Evolutionary conservation across 2,888 invertebrate species (phyloP).

Genomic region (Lepidonotus clava): DNA sequence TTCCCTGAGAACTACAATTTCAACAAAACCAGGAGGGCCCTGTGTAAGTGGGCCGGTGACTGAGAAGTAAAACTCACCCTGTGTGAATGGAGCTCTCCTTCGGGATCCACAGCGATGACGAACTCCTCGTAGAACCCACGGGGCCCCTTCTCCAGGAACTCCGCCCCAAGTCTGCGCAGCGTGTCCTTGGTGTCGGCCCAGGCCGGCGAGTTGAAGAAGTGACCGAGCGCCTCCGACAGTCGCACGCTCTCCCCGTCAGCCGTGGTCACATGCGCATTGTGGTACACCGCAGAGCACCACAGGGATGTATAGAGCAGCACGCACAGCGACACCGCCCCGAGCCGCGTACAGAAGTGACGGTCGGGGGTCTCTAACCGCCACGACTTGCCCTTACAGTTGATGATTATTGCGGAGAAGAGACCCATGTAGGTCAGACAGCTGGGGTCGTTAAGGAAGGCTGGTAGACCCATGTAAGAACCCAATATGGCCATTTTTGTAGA

Average conservation of each 20-base stretch:
- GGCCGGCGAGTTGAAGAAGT: conserved; percentile 88
- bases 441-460: conserved; percentile 82
- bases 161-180: conserved; percentile 86
- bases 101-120: conserved; percentile 91
- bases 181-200: conserved; percentile 87
- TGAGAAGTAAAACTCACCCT: conserved; percentile 73
- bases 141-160: conserved; percentile 89
- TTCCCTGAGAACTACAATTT: too few species aligned
- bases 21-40: too few species aligned
- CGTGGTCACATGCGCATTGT: conserved; percentile 84
- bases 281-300: conserved; percentile 87
- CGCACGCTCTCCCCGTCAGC: conserved; percentile 89
- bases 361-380: conserved; percentile 82
- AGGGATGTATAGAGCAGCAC: conserved; percentile 84
- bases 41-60: too few species aligned
- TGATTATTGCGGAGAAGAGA: conserved; percentile 68
- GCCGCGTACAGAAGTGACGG: conserved; percentile 56
- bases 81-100: conserved; percentile 92
- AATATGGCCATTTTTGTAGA: conserved; percentile 86
- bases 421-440: conserved; percentile 63
- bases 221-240: conserved; percentile 91
- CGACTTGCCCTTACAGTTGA: conserved; percentile 87
- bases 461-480: conserved; percentile 87
- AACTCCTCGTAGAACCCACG: conserved; percentile 92
- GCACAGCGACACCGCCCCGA: conserved; percentile 84